Evolutionary conservation across 2,797 vertebrate genomes (phyloP).

Genomic region (Avahi laniger): DNA sequence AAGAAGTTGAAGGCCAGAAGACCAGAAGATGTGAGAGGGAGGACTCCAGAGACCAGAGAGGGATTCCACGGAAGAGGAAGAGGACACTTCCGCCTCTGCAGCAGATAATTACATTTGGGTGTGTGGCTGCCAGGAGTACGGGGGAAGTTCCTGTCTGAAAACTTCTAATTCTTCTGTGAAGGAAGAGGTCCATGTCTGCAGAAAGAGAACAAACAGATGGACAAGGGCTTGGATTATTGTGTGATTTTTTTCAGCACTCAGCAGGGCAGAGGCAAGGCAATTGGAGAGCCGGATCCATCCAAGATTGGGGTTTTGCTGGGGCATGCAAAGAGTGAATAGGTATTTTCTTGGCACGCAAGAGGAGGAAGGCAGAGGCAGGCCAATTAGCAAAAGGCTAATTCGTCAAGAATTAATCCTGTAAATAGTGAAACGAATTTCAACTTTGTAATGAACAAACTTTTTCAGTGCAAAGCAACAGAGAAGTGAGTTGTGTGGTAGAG

Average conservation of each 20-base stretch:
- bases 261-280: background rate
- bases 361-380: background rate
- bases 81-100: background rate
- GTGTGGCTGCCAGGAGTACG: background rate
- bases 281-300: background rate
- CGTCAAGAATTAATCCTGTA: background rate
- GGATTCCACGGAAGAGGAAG: background rate
- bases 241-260: background rate
- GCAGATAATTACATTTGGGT: background rate
- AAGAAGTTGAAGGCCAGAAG: background rate
- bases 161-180: background rate
- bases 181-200: background rate
- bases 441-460: background rate
- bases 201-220: background rate
- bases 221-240: background rate
- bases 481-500: background rate
- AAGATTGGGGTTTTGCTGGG: background rate
- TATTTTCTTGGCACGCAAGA: background rate
- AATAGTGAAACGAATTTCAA: constrained; percentile 37
- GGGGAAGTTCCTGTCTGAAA: background rate
- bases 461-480: background rate
- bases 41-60: background rate
- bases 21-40: background rate
- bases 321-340: background rate
- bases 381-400: constrained; percentile 30